Evolutionary conservation across 1,140 invertebrate genomes (phyloP), one percentile per base, ranked within the genome.

Genomic region (Lucilia cuprina): DNA sequence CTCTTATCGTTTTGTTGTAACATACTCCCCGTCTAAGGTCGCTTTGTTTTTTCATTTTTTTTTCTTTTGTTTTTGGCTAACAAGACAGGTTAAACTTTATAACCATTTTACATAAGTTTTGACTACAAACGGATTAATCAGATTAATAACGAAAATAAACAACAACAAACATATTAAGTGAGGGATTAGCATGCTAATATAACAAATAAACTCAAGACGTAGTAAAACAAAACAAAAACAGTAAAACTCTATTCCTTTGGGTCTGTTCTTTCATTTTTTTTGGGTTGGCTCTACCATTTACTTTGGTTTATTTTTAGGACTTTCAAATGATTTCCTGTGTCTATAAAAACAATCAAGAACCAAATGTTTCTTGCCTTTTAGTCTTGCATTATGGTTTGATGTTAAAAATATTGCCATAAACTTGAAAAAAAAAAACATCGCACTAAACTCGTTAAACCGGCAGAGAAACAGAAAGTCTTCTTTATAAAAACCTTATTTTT

Each of bases 51-150:
- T 5, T 5, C 50, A n/a, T n/a, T n/a, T n/a, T n/a, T n/a, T n/a
- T n/a, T n/a, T n/a, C n/a, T n/a, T 12, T 14, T 49, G 49, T 12
- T 9, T 55, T 17, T 55, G 50, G 50, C 50, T 17, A 55, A 55
- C 41, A 55, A 55, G 12, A 25, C 77, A 80, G 10, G 65, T 70
- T 70, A 21, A 12, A 25, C 65, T 70, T 21, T 70, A 19, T 17
- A 19, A 19, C 65, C 19, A 25, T 55, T 55, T 55, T 55, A 55
- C 50, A 41, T 41, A 41, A 41, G 41, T 41, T 55, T 55, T 55
- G 50, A 55, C 50, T 55, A 70, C 65, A 70, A 60, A 49, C 10
- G 77, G 77, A 80, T 80, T 80, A 80, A 80, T 80, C 77, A 80
- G 77, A 80, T 80, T 80, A 80, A 80, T 49, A 21, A 2, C 19